Evolutionary conservation across 1,140 invertebrate species (phyloP), one percentile per base, ranked within the genome.

Genomic region (Hycleus cichorii): DNA sequence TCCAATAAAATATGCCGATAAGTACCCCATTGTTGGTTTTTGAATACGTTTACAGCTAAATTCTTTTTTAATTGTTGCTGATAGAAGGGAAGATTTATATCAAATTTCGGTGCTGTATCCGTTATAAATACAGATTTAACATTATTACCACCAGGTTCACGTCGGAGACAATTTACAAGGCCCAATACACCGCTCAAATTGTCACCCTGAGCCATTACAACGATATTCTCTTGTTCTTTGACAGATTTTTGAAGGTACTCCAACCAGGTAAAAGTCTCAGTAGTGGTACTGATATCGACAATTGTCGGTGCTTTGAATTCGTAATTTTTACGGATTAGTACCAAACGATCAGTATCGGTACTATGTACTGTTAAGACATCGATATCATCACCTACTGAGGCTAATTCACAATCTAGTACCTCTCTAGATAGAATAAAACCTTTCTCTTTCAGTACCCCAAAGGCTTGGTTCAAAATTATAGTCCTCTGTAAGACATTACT

Each of bases 171-270:
- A 50, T 90, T 90, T 0, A 87, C 79, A 11, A 97, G 74, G 10
- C 95, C 94, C 25, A 95, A 66, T 9, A 94, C 74, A 38, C 95
- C 94, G 75, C 81, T 89, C 3, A 81, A 71, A 18, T 72, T 71
- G 57, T 85, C 82, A 62, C 80, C 78, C 71, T 84, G 78, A 5
- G 77, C 74, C 45, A 83, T 80, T 0, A 87, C 62, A 4, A 88
- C 68, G n/a, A 85, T 63, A 47, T 77, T 73, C 2, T 75, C 76
- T 4, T 75, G 73, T 62, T 79, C 76, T 58, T 82, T 78, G 1
- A 83, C 63, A 8, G 77, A 74, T 46, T 78, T 76, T 69, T 84
- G 80, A 24, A 83, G 61, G 27, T 76, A 60, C 3, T 65, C 39
- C 2, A 84, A 49, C 82, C 82, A 84, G 1, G 70, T 56, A 47